phyloP scores from a whole-genome alignment of 2,888 invertebrate genomes.

The Alsophila aescularia region DNA sequence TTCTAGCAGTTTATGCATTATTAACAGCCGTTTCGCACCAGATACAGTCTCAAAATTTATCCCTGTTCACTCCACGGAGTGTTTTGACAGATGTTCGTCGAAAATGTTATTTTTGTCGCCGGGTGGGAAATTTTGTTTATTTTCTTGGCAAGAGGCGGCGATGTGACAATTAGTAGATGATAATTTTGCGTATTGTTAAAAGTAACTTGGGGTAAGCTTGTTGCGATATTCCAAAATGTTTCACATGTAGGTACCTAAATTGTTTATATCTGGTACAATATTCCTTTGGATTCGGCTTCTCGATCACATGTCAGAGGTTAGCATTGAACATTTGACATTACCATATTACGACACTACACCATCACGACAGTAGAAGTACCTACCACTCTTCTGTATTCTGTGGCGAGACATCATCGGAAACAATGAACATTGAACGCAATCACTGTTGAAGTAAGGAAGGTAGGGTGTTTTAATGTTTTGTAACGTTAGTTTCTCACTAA shows the following conservation, averaged over 20 bases:
- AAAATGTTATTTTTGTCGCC: constrained; percentile 63
- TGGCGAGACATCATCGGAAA: constrained; percentile 1
- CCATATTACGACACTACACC: constrained; percentile 29
- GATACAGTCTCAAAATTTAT: constrained; percentile 5
- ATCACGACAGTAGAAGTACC: too few relatives aligned
- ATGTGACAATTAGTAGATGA: constrained; percentile 42
- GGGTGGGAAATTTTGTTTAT: constrained; percentile 54
- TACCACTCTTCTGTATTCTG: neutral
- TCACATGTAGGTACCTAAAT: neutral
- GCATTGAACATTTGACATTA: constrained; percentile 29
- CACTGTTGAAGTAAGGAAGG: neutral
- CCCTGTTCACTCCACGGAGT: constrained; percentile 36
- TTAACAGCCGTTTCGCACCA: constrained; percentile 1
- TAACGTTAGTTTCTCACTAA: neutral
- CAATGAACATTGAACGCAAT: neutral
- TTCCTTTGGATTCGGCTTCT: constrained; percentile 2
- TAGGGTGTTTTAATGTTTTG: neutral
- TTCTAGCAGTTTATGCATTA: neutral
- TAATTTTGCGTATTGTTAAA: constrained; percentile 29
- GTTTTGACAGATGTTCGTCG: constrained; percentile 67
- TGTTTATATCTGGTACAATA: too few relatives aligned
- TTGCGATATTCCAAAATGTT: neutral
- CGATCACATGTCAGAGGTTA: constrained; percentile 27
- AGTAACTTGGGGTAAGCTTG: constrained; percentile 22
- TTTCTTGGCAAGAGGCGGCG: constrained; percentile 43